These are phyloP conservation scores for Sphecodes monilicornis DNA, from an alignment of 2,888 invertebrate genomes.

Conservation along the genomic window DNA sequence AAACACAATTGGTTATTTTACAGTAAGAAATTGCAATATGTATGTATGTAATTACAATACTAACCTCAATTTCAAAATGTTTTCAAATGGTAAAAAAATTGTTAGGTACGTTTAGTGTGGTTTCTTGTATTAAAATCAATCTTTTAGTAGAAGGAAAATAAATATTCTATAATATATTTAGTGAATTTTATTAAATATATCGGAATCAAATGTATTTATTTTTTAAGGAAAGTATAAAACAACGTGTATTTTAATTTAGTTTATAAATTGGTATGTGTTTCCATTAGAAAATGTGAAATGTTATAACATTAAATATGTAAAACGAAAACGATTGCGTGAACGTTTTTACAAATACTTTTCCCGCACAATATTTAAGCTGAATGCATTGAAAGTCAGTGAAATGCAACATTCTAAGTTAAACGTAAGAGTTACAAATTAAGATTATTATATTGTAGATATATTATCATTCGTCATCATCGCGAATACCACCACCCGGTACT, in stretches of 20 bases:
- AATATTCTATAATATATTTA: constrained; percentile 13
- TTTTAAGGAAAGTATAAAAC: constrained; percentile 35
- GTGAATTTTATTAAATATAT: constrained; percentile 39
- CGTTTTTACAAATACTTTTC: constrained; percentile 23
- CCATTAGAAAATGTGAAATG: constrained; percentile 26
- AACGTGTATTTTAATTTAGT: background rate
- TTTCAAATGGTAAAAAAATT: background rate
- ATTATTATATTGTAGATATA: background rate
- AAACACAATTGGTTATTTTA: background rate
- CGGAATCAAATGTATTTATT: background rate
- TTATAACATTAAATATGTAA: constrained; percentile 6
- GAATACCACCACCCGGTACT: constrained; percentile 87
- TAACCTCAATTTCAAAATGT: constrained; percentile 16
- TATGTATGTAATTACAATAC: background rate
- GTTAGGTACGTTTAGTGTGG: no score
- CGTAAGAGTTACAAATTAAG: constrained; percentile 27
- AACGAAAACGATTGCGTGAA: background rate
- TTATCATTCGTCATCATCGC: constrained; percentile 88
- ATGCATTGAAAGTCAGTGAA: constrained; percentile 21
- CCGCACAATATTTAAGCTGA: constrained; percentile 13
- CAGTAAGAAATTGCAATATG: background rate
- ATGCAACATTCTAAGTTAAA: constrained; percentile 48
- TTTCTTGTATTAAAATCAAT: no score
- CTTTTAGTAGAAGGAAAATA: background rate
- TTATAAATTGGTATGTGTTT: constrained; percentile 1